Evolutionary conservation across 2,888 invertebrate genomes (phyloP).

Genomic region (Rhodophaea formosa): DNA sequence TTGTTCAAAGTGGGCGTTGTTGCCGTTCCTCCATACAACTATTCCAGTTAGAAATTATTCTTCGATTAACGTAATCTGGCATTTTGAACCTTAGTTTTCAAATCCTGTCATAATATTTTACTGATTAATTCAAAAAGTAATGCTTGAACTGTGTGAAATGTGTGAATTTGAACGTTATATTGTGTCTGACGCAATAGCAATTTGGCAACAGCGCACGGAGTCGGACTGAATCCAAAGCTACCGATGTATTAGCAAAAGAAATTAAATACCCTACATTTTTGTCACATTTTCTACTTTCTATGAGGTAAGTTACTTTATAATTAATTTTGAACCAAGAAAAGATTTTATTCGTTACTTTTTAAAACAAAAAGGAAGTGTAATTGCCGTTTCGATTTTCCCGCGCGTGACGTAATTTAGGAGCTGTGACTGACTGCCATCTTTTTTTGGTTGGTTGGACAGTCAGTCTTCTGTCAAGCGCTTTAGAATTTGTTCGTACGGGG

Average conservation of each 20-base stretch:
- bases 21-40: conserved; percentile 59
- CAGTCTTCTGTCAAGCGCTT: conserved; percentile 67
- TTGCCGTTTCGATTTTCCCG: conserved; percentile 67
- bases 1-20: conserved; percentile 52
- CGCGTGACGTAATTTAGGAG: conserved; percentile 68
- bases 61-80: neutral
- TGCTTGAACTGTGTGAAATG: conserved; percentile 70
- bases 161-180: conserved; percentile 64
- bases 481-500: conserved; percentile 54
- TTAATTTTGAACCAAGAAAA: conserved; percentile 19
- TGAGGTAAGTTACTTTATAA: conserved; percentile 59
- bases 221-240: conserved; percentile 57
- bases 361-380: conserved; percentile 39
- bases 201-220: conserved; percentile 74
- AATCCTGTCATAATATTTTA: conserved; percentile 28
- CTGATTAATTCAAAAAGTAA: conserved; percentile 48
- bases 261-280: conserved; percentile 46
- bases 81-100: conserved; percentile 1
- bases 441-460: conserved; percentile 51
- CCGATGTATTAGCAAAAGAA: conserved; percentile 63
- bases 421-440: conserved; percentile 55
- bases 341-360: conserved; percentile 14
- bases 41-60: conserved; percentile 35
- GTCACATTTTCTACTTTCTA: conserved; percentile 49
- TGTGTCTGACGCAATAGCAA: conserved; percentile 77